Evolutionary conservation across 2,113 vertebrate genomes (phyloP), one percentile per base, ranked within the genome.

Genomic region (Indicator indicator): DNA sequence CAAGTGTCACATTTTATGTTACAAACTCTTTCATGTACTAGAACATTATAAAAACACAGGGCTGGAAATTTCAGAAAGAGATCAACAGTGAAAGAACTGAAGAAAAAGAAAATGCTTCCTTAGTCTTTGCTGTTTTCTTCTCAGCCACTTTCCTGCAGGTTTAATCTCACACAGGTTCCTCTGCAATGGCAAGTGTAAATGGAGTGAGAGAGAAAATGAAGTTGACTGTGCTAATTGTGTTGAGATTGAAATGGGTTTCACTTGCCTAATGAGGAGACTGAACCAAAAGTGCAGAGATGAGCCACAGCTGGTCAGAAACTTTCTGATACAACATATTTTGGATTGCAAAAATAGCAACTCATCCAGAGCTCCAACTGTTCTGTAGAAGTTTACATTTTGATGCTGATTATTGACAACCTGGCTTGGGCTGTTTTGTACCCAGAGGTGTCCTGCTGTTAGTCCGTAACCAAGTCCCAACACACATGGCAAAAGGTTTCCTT

Each of bases 1-100:
- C 1, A 2, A 95, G 88, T 95, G 90, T 68, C 93, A 95, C 89
- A 93, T 88, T 95, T 83, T 74, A 59, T 75, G 89, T 94, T 95
- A 90, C 93, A 93, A 95, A 92, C 77, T 63, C 93, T 92, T 96
- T 93, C 94, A 80, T 87, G 93, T 96, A 88, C 55, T 42, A 59
- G 90, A 91, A 76, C 74, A 21, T 94, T 90, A 93, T 90, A 87
- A 95, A 92, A 94, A 83, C 90, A 82, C 59, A n/a, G 40, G 74
- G 88, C 86, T 94, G 86, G 88, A 89, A 90, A 90, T 92, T 83
- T 82, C 90, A 85, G 67, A 63, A 38, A 60, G 50, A 90, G 83
- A 87, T 84, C 67, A 60, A 79, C 83, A 76, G 50, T 20, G 11
- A 40, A 85, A 94, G 63, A 83, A 64, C 16, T 13, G 55, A 79